phyloP scores from a whole-genome alignment of 2,113 vertebrate species.

The Aspidoscelis tigris region DNA sequence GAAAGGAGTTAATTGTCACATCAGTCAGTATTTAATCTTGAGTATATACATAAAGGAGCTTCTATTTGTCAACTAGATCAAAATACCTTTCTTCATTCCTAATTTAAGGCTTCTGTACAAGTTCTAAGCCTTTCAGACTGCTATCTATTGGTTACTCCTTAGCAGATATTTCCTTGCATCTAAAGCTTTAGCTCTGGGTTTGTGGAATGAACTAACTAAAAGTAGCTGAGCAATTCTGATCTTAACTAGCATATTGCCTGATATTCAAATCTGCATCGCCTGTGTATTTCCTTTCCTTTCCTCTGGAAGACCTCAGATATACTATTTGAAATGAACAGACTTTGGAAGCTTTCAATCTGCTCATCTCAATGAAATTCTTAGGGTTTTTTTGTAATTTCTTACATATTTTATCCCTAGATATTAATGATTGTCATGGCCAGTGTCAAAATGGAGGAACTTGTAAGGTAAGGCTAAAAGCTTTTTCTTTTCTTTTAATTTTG shows the following conservation, averaged over 20 bases:
- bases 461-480: conserved; percentile 77
- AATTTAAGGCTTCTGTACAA: background rate
- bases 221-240: conserved; percentile 7
- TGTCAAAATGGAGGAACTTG: conserved; percentile 93
- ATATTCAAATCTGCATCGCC: conserved; percentile 2
- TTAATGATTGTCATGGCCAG: conserved; percentile 88
- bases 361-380: background rate
- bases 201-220: conserved; percentile 33
- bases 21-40: conserved; percentile 90
- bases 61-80: conserved; percentile 11
- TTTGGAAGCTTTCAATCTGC: conserved; percentile 14
- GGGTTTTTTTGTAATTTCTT: conserved; percentile 42
- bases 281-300: background rate
- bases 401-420: conserved; percentile 75
- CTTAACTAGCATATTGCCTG: conserved; percentile 12
- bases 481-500: background rate
- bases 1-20: conserved; percentile 94
- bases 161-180: conserved; percentile 35
- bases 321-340: conserved; percentile 1
- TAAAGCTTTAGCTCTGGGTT: conserved; percentile 34
- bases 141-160: background rate
- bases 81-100: conserved; percentile 2
- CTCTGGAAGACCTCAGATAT: conserved; percentile 15
- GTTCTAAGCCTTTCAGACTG: background rate
- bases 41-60: conserved; percentile 46